A percentile compares a stretch with the other conserved stretches of the same genome.
These are phyloP conservation scores for Ibycter americanus DNA, from an alignment of 2,797 vertebrate genomes.

Conservation along the genomic window DNA sequence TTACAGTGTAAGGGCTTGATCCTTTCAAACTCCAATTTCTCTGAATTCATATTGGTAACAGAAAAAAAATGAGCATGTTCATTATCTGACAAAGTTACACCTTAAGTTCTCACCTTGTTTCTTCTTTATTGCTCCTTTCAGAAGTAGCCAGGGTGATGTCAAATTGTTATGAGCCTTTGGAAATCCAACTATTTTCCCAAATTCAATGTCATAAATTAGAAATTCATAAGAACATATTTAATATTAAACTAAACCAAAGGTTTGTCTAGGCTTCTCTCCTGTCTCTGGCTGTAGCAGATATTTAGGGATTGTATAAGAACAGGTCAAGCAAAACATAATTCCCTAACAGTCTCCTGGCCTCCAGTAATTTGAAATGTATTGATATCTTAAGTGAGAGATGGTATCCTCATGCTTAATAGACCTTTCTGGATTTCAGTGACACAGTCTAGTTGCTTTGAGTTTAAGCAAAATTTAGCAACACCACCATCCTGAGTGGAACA, in stretches of 20 bases:
- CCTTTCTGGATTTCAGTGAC: neutral
- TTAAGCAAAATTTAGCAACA: neutral
- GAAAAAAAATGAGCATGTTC: neutral
- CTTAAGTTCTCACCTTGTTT: neutral
- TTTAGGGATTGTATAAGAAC: neutral
- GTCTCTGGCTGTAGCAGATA: neutral
- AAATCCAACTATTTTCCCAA: neutral
- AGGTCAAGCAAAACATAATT: neutral
- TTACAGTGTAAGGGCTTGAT: neutral
- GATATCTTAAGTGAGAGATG: neutral
- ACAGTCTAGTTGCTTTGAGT: neutral
- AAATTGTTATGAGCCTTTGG: neutral
- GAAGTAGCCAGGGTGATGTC: neutral
- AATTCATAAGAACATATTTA: neutral
- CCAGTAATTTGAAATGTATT: neutral
- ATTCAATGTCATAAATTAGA: neutral
- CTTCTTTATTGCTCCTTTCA: neutral
- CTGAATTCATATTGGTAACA: neutral
- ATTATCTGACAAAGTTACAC: neutral
- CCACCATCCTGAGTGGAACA: neutral
- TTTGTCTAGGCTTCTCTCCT: neutral
- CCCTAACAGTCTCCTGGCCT: neutral
- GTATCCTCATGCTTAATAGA: neutral
- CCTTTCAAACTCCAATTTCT: neutral
- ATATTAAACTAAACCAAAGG: neutral